Percentiles rank a stretch among this genome's conserved stretches.
Conservation (phyloP, 2,888 invertebrate genomes). For the Andrena fulva region DNA sequence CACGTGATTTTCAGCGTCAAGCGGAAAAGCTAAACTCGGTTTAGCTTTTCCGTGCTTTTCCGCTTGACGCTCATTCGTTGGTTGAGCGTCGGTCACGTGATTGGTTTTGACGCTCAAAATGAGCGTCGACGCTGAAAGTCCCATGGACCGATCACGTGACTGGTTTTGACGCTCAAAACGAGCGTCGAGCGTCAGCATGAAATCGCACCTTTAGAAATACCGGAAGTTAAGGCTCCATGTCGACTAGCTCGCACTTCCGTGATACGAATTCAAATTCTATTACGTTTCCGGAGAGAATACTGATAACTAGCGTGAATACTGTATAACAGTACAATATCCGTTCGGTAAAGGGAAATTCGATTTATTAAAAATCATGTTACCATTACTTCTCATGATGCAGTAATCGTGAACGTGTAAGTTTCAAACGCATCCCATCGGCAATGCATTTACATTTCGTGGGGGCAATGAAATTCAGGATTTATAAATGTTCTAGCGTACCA, state of each 20-base stretch:
- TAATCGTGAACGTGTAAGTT: slow-evolving; percentile 6
- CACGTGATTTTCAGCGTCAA: too few species aligned
- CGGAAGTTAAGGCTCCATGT: slow-evolving; percentile 14
- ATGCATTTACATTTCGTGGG: slow-evolving; percentile 14
- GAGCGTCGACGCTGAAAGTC: too few species aligned
- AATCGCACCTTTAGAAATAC: too few species aligned
- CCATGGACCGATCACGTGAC: too few species aligned
- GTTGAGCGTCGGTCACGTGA: too few species aligned
- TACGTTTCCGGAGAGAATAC: slow-evolving; percentile 2
- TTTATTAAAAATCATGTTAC: slow-evolving; percentile 40
- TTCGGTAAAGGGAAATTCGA: slow-evolving; percentile 25
- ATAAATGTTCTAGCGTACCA: neutral
- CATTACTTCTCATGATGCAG: neutral
- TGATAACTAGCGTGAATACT: neutral
- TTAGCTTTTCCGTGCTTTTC: too few species aligned
- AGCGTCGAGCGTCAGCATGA: too few species aligned
- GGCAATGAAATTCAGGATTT: slow-evolving; percentile 11
- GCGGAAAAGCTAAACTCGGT: too few species aligned
- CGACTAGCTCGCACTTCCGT: neutral
- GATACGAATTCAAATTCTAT: neutral
- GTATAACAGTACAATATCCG: slow-evolving; percentile 1
- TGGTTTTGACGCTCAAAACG: too few species aligned
- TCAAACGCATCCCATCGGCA: slow-evolving; percentile 7
- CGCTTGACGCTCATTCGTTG: too few species aligned
- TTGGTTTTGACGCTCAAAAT: too few species aligned